phyloP scores from a whole-genome alignment of 2,113 vertebrate genomes.

The Cottus gobio region DNA sequence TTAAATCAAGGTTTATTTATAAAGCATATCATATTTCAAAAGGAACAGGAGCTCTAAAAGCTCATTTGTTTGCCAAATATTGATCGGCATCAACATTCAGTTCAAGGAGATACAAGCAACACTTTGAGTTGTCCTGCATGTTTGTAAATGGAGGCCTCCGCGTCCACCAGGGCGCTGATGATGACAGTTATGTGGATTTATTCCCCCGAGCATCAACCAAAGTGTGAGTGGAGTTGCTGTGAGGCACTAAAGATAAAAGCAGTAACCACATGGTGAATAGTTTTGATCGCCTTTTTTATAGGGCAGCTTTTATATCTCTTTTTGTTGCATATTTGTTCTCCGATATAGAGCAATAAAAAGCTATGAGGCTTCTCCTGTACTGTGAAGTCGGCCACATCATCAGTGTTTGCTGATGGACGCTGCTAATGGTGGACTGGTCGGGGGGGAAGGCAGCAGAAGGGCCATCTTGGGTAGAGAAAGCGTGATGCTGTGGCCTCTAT shows the following conservation, averaged over 20 bases:
- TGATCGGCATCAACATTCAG: neutral
- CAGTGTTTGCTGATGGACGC: neutral
- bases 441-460: neutral
- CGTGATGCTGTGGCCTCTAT: neutral
- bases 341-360: constrained; percentile 42
- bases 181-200: constrained; percentile 27
- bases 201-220: constrained; percentile 4
- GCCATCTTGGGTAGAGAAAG: neutral
- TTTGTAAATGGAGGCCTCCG: neutral
- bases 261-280: constrained; percentile 6
- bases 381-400: constrained; percentile 11
- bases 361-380: constrained; percentile 35
- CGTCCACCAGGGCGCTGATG: neutral
- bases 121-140: neutral
- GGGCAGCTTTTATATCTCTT: constrained; percentile 22
- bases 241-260: constrained; percentile 37
- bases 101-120: neutral
- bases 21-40: neutral
- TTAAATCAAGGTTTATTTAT: neutral
- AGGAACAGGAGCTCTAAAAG: neutral
- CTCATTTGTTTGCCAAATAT: neutral
- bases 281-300: constrained; percentile 19
- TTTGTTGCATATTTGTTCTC: constrained; percentile 33
- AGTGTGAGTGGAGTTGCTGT: neutral
- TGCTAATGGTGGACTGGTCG: no score